Evolutionary conservation across 2,888 invertebrate genomes (phyloP).

Genomic region (Limnephilus lunatus): DNA sequence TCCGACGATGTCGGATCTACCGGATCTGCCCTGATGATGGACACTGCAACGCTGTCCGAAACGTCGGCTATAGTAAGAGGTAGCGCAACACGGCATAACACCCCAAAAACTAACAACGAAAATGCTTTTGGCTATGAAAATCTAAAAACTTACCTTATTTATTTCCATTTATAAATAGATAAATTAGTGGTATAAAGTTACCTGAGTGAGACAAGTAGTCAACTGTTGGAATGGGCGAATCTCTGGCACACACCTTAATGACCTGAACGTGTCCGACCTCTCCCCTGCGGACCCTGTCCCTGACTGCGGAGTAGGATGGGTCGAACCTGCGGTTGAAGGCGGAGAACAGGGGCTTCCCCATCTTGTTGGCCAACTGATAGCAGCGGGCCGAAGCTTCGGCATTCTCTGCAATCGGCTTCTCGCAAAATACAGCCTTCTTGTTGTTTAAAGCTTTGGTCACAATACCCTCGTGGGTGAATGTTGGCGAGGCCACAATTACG

Average conservation of each 20-base stretch:
- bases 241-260: constrained; percentile 81
- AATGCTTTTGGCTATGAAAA: too few relatives aligned
- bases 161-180: not conserved
- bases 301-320: constrained; percentile 77
- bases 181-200: constrained; percentile 67
- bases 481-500: constrained; percentile 79
- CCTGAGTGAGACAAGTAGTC: constrained; percentile 80
- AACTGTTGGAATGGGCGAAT: constrained; percentile 81
- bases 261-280: constrained; percentile 81
- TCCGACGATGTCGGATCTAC: too few relatives aligned
- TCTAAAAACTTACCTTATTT: too few relatives aligned
- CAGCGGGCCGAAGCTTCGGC: constrained; percentile 76
- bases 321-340: constrained; percentile 85
- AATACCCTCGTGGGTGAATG: constrained; percentile 78
- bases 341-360: constrained; percentile 78
- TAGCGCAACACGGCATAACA: too few relatives aligned
- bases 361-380: constrained; percentile 78
- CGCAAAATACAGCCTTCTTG: constrained; percentile 82
- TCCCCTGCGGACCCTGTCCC: constrained; percentile 76
- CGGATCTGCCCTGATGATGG: too few relatives aligned
- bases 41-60: too few relatives aligned
- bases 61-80: too few relatives aligned
- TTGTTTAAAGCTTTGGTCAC: constrained; percentile 76
- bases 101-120: too few relatives aligned
- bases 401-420: constrained; percentile 82